Conservation (phyloP, 1,140 invertebrate genomes). For the Solenopsis invicta region DNA sequence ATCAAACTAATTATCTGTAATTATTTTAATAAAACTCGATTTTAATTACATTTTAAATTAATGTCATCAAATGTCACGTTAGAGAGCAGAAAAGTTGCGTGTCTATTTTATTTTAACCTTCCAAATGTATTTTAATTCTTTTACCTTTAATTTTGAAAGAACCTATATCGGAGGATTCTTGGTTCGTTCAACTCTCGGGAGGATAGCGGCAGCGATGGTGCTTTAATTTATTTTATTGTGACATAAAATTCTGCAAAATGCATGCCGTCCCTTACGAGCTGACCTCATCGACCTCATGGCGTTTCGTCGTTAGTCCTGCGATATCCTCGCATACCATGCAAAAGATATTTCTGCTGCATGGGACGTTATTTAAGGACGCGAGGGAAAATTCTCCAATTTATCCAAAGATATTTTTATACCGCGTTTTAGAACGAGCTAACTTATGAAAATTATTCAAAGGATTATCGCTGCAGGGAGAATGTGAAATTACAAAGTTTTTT, state of each 20-base stretch:
- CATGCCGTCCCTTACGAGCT: conserved; percentile 33
- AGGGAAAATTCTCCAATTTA: conserved; percentile 24
- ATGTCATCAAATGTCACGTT: background rate
- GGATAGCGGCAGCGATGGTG: conserved; percentile 26
- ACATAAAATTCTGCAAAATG: conserved; percentile 70
- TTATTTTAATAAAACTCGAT: background rate
- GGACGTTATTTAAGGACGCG: conserved; percentile 26
- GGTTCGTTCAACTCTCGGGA: conserved; percentile 13
- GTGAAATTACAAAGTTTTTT: conserved; percentile 13
- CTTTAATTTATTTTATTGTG: conserved; percentile 73
- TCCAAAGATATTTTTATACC: background rate
- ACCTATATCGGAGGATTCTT: conserved; percentile 7
- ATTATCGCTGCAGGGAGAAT: background rate
- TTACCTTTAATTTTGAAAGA: conserved; percentile 28
- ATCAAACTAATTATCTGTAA: background rate
- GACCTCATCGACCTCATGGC: conserved; percentile 30
- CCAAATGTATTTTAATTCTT: background rate
- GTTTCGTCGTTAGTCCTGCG: conserved; percentile 44
- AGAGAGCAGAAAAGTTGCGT: too few species aligned
- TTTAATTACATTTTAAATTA: background rate
- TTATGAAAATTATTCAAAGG: background rate
- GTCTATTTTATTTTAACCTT: background rate
- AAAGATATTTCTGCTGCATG: background rate
- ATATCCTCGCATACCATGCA: conserved; percentile 19
- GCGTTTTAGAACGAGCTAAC: background rate